Evolutionary conservation across 2,888 invertebrate genomes (phyloP).

Genomic region (Anticlea derivata): DNA sequence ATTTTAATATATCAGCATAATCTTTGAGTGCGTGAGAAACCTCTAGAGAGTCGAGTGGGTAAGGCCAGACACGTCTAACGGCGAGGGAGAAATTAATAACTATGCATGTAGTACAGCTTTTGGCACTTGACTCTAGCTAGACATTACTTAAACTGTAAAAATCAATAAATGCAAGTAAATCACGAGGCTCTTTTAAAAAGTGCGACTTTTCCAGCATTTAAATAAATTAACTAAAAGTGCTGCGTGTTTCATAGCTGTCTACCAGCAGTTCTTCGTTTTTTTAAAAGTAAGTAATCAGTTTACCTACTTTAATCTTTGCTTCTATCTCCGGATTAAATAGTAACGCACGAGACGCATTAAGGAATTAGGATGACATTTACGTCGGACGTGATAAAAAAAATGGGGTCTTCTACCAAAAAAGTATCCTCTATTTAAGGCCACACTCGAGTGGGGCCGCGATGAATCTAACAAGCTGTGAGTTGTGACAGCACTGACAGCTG

Average conservation of each 20-base stretch:
- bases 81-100: slow-evolving; percentile 22
- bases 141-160: too few species aligned
- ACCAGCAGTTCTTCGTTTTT: background rate
- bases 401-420: slow-evolving; percentile 66
- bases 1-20: slow-evolving; percentile 77
- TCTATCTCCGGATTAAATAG: slow-evolving; percentile 39
- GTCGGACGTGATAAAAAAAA: slow-evolving; percentile 63
- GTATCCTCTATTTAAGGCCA: slow-evolving; percentile 69
- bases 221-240: background rate
- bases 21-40: slow-evolving; percentile 62
- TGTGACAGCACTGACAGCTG: slow-evolving; percentile 80
- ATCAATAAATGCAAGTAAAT: too few species aligned
- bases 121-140: slow-evolving; percentile 4
- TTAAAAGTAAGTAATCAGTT: background rate
- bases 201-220: slow-evolving; percentile 1
- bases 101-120: slow-evolving; percentile 23
- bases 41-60: slow-evolving; percentile 49
- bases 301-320: slow-evolving; percentile 14
- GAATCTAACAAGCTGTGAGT: slow-evolving; percentile 78
- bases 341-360: slow-evolving; percentile 51
- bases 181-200: background rate
- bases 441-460: slow-evolving; percentile 65
- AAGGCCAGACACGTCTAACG: slow-evolving; percentile 22
- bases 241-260: too few species aligned
- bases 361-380: slow-evolving; percentile 61